A percentile compares a stretch with the other conserved stretches of the same genome.
These are phyloP conservation scores for Rhopilema esculentum DNA, from an alignment of 30 jellyfish, hydroid and myxozoan genomes.

Conservation along the genomic window DNA sequence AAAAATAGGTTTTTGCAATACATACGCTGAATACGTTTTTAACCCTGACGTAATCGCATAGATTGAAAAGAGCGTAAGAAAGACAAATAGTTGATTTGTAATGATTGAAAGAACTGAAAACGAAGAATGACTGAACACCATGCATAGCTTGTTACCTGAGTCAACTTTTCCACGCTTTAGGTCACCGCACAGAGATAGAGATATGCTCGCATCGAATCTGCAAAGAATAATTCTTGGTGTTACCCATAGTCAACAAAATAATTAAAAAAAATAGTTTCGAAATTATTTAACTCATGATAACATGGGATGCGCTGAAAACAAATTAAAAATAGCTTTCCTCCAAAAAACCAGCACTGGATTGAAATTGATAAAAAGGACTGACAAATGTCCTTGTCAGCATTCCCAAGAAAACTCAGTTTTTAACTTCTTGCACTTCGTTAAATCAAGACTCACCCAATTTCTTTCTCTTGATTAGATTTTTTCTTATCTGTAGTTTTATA, in stretches of 20 bases:
- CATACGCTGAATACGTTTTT: background rate
- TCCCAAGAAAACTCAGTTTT: no score
- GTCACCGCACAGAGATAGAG: constrained; percentile 92
- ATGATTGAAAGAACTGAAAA: no score
- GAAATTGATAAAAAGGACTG: no score
- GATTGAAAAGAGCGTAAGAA: background rate
- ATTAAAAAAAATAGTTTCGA: no score
- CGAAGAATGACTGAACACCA: no score
- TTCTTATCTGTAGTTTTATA: background rate
- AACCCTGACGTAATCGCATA: background rate
- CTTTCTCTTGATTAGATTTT: background rate
- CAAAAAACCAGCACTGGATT: no score
- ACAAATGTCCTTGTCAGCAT: no score
- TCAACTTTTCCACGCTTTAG: constrained; percentile 76
- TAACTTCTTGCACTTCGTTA: no score
- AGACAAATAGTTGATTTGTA: background rate
- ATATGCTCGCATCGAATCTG: constrained; percentile 52
- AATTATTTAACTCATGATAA: no score
- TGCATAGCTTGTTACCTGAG: constrained; percentile 62
- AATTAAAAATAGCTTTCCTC: no score
- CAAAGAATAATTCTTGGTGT: background rate
- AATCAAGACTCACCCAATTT: background rate
- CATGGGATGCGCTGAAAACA: no score
- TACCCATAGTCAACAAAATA: no score
- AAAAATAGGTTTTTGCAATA: background rate